Evolutionary conservation across 2,113 vertebrate genomes (phyloP), one percentile per base, ranked within the genome.

Genomic region (Microtus ochrogaster): DNA sequence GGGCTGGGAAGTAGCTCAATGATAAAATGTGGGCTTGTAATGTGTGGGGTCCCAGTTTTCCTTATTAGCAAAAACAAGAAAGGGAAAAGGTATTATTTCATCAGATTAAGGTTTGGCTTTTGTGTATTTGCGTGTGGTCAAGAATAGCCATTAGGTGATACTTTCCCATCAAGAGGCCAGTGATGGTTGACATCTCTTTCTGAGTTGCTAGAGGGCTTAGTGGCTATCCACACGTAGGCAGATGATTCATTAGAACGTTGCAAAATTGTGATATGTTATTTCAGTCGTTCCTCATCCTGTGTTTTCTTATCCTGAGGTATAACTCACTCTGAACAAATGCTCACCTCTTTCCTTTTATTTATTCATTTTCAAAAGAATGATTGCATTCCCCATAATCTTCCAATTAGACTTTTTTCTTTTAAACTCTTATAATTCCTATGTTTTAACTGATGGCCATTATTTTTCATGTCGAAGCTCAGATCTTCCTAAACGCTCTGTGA

Each of bases 381-480:
- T 94, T 8, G 84, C 47, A 52, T 92, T 92, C 24, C 33, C 49
- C 52, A 73, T 41, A 14, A 88, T 90, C 88, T 90, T 95, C 66
- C 44, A 87, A 17, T 77, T 92, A 79, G 77, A 16, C 30, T 36
- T 33, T 41, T 88, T 70, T 41, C 65, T 79, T 85, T 78, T 58
- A 85, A n/a, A 63, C 70, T 93, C 68, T 84, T 66, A 92, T 81
- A 49, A 84, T 89, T 96, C 85, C 52, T 92, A 36, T 92, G 52
- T 73, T 79, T 96, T 88, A 77, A 92, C 89, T 83, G 11, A 58
- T 39, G 72, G 39, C 68, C 47, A 81, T 91, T 89, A 86, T 88
- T 95, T 94, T 95, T 82, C 77, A 89, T 72, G 82, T 3, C 55
- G 55, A 95, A 96, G 73, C 78, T 95, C 63, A 39, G 52, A 92